phyloP scores from a whole-genome alignment of 2,797 vertebrate genomes.

The Halcyon badia region DNA sequence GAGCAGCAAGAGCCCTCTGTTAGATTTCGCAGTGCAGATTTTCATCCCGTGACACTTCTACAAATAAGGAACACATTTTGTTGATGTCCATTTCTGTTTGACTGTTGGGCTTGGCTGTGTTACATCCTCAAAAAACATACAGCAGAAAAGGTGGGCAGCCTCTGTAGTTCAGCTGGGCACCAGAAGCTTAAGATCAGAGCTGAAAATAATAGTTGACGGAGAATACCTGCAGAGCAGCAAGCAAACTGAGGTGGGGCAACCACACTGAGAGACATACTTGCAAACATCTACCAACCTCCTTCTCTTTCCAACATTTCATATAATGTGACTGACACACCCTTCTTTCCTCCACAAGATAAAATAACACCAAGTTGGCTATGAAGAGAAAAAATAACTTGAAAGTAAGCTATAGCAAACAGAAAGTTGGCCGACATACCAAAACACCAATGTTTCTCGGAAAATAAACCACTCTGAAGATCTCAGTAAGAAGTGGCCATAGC shows the following conservation, averaged over 20 bases:
- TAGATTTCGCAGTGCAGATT: background rate
- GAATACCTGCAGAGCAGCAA: background rate
- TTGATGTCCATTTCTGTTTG: slow-evolving; percentile 3
- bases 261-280: background rate
- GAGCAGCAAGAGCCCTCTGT: background rate
- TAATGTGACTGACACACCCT: background rate
- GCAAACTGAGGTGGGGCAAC: background rate
- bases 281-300: background rate
- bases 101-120: background rate
- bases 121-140: slow-evolving; percentile 37
- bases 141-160: slow-evolving; percentile 11
- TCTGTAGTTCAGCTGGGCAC: slow-evolving; percentile 15
- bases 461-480: background rate
- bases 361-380: background rate
- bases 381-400: background rate
- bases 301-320: background rate
- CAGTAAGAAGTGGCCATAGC: background rate
- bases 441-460: background rate
- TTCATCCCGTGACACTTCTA: background rate
- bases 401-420: background rate
- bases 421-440: background rate
- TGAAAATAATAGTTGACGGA: background rate
- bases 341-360: background rate
- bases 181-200: slow-evolving; percentile 6
- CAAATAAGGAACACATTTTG: background rate